Evolutionary conservation across 2,888 invertebrate genomes (phyloP).

Genomic region (Trachelus tabidus): DNA sequence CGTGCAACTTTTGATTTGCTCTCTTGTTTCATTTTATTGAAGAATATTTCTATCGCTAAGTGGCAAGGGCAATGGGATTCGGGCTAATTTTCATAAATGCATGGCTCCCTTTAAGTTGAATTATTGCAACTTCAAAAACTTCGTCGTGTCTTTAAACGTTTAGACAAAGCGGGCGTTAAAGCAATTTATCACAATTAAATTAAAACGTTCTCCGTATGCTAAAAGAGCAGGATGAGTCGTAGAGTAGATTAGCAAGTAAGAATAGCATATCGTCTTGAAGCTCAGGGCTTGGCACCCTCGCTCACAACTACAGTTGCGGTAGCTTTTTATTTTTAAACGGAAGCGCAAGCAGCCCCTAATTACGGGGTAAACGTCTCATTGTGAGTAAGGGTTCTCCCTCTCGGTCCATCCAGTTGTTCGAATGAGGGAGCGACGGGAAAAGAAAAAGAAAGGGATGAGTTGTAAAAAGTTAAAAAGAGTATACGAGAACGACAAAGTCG

Average conservation of each 20-base stretch:
- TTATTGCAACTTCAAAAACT: background rate
- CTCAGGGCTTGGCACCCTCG: conserved; percentile 1
- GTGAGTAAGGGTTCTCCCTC: background rate
- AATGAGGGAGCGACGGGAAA: conserved; percentile 1
- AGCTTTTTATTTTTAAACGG: conserved; percentile 14
- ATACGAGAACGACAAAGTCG: background rate
- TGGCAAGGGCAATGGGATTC: background rate
- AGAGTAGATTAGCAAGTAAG: conserved; percentile 12
- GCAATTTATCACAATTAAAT: conserved; percentile 3
- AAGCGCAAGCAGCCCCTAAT: conserved; percentile 22
- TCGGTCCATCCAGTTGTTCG: background rate
- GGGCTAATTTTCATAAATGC: background rate
- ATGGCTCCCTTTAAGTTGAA: background rate
- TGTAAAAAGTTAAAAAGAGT: background rate
- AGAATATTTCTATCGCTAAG: background rate
- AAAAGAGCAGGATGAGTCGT: conserved; percentile 2
- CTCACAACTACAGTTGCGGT: background rate
- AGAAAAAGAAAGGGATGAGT: background rate
- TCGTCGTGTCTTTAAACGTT: background rate
- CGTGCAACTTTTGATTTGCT: too few relatives aligned
- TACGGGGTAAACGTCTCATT: conserved; percentile 17
- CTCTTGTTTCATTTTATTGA: background rate
- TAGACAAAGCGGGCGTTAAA: background rate
- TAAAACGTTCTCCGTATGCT: background rate
- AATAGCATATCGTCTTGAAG: conserved; percentile 18